Percentiles rank a stretch among this genome's conserved stretches.
Conservation (phyloP, 2,113 vertebrate species). For the Podarcis cretensis region DNA sequence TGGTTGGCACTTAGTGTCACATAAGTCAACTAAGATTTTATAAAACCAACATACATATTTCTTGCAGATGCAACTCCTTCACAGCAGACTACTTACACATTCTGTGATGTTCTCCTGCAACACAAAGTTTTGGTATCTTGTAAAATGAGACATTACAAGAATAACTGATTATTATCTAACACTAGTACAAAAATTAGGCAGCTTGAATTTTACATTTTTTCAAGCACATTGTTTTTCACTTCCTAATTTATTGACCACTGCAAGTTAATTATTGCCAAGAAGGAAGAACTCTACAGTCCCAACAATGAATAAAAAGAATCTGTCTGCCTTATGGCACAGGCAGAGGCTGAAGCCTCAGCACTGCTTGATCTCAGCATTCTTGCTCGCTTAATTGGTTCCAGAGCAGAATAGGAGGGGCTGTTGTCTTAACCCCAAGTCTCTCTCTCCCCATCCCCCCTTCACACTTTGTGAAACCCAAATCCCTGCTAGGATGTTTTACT, state of each 20-base stretch:
- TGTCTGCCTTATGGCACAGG: neutral
- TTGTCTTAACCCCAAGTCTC: too few relatives aligned
- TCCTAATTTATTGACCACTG: neutral
- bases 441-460: too few relatives aligned
- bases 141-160: neutral
- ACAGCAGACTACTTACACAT: neutral
- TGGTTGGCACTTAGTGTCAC: neutral
- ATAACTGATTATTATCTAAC: neutral
- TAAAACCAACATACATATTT: neutral
- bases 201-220: neutral
- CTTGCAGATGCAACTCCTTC: neutral
- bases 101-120: neutral
- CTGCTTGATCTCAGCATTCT: too few relatives aligned
- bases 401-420: too few relatives aligned
- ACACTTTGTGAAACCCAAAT: too few relatives aligned
- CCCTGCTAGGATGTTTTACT: neutral
- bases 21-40: neutral
- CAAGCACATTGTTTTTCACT: neutral
- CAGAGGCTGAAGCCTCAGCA: too few relatives aligned
- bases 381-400: too few relatives aligned
- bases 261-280: neutral
- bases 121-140: neutral
- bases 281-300: neutral
- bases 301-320: neutral
- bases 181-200: neutral